Conservation (phyloP, 2,113 vertebrate species). For the Phaethornis superciliosus region DNA sequence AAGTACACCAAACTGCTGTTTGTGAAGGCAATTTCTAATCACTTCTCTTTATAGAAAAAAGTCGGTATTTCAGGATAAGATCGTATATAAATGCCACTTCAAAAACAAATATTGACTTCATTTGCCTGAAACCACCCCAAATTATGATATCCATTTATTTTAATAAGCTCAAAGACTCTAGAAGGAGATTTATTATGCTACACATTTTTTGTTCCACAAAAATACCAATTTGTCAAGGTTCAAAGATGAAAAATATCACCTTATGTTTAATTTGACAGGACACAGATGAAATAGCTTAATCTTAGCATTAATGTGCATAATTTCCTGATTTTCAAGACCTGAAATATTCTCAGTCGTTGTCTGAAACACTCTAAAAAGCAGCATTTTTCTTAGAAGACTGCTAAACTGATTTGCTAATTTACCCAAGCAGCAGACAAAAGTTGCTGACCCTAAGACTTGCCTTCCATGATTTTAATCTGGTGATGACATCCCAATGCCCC, state of each 20-base stretch:
- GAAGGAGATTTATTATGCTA: background rate
- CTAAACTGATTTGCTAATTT: background rate
- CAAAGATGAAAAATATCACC: slow-evolving; percentile 8
- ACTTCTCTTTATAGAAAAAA: background rate
- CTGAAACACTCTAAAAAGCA: background rate
- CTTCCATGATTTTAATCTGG: background rate
- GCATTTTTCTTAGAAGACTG: background rate
- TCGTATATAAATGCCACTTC: background rate
- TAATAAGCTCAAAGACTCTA: background rate
- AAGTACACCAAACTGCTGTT: background rate
- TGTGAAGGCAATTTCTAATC: background rate
- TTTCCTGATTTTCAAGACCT: background rate
- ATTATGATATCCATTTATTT: slow-evolving; percentile 6
- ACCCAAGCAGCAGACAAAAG: background rate
- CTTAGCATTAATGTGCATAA: background rate
- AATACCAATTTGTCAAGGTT: slow-evolving; percentile 26
- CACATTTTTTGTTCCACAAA: background rate
- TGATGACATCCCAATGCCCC: background rate
- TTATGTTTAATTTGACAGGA: background rate
- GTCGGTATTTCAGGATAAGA: background rate
- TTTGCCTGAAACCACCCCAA: background rate
- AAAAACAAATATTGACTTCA: background rate
- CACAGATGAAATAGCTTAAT: slow-evolving; percentile 3
- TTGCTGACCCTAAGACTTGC: background rate
- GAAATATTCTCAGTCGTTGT: background rate